Evolutionary conservation across 2,797 vertebrate species (phyloP), one percentile per base, ranked within the genome.

Genomic region (Typhlichthys subterraneus): DNA sequence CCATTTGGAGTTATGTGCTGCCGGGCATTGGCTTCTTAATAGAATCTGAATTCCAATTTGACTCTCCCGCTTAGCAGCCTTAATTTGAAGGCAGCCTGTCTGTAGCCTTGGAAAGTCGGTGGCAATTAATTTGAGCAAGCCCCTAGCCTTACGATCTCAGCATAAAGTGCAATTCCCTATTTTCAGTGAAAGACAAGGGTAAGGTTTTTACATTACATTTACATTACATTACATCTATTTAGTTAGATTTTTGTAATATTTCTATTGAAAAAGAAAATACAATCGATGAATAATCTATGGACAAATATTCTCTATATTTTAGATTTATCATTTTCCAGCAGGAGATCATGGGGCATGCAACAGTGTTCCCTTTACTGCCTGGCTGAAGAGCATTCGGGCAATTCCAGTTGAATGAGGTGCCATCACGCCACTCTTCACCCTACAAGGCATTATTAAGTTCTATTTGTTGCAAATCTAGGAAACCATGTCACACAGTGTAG

Each of bases 21-120:
- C 87, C 72, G 89, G 90, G 86, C 89, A 92, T 83, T 38, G 86
- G 85, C 81, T 89, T 84, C 85, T 90, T 90, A 92, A 91, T 91
- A 90, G 89, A 92, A 92, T 89, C 77, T 78, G 77, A 84, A 93
- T 91, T 93, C 88, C 88, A 92, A 90, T 92, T 91, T 89, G 81
- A 87, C 78, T 91, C 84, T 85, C 70, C 83, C 79, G 86, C 89
- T 91, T 89, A 89, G 89, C 82, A 61, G 83, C 75, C 79, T 87
- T 91, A 90, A 92, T 93, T 92, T 88, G 83, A 90, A 92, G 85
- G 88, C 86, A 85, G 83, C 72, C 82, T 75, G 80, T 88, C 86
- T 81, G 61, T 75, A 76, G 85, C 83, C 85, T 88, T 84, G 79
- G 67, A 86, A 82, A 81, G 81, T 85, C 80, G 70, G 85, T 84